Conservation (phyloP, 37 sponge, comb jelly and placozoan species). For the Chondrosia reniformis region DNA sequence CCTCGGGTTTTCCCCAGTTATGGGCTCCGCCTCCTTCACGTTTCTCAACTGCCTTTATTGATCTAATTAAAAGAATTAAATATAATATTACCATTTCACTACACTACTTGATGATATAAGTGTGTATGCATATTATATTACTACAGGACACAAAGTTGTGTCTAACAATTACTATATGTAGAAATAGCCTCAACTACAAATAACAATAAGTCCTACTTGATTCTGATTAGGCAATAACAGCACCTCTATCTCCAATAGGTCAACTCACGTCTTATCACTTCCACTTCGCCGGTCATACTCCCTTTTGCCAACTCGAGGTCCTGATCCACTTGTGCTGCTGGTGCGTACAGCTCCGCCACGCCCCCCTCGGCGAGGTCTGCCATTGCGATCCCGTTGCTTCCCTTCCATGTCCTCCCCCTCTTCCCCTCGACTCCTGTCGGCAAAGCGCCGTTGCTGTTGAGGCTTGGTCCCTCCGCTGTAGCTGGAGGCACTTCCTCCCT, state of each 20-base stretch:
- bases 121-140: too few species aligned
- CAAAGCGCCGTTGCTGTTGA: not conserved
- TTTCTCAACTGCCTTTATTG: constrained; percentile 72
- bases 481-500: not conserved
- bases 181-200: too few species aligned
- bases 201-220: too few species aligned
- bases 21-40: constrained; percentile 86
- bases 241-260: not conserved
- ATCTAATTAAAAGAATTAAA: constrained; percentile 26
- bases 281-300: constrained; percentile 89
- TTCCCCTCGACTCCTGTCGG: not conserved
- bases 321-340: constrained; percentile 5
- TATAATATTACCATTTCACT: not conserved
- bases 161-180: too few species aligned
- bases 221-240: too few species aligned
- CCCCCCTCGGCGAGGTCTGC: constrained; percentile 41
- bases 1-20: constrained; percentile 81
- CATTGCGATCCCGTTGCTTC: constrained; percentile 1
- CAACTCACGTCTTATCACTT: constrained; percentile 69
- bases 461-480: not conserved
- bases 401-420: constrained; percentile 14
- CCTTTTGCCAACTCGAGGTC: constrained; percentile 60
- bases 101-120: too few species aligned
- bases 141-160: too few species aligned
- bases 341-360: constrained; percentile 11